Evolutionary conservation across 2,888 invertebrate species (phyloP), one percentile per base, ranked within the genome.

Genomic region (Nebria brevicollis): DNA sequence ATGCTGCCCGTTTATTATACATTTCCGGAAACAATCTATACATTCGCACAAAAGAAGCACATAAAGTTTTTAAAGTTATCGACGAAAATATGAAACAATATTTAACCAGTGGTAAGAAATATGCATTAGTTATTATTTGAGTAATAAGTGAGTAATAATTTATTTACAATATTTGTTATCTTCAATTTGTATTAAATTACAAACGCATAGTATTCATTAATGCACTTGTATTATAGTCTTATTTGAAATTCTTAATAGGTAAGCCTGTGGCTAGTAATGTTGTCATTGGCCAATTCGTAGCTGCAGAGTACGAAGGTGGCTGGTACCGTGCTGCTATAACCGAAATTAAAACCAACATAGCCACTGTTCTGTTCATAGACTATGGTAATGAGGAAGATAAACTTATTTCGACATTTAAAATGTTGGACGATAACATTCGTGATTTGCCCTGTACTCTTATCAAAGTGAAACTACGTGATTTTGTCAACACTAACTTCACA

Each of bases 331-430:
- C 84, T 0, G 82, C 85, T 11, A 84, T 88, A 7, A 82, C 34
- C 42, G 83, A 84, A 1, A 80, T 85, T 15, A 79, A 84, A 13
- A 77, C 77, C 4, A 75, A 77, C 13, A 76, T 72, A 34, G 86
- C 84, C 4, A 83, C 83, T 13, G 82, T 87, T 2, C 84, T 85
- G 42, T 87, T 85, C 77, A 42, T 87, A 8, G 88, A 88, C 83
- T 86, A 86, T 77, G 83, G 84, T 10, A 85, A 85, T 64, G 83
- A 82, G 26, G 85, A 84, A 42, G 75, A 78, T 7, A 83, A 86
- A 25, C 82, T 85, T 1, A 10, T 86, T 3, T 85, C 85, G 65
- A 84, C 85, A 6, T 73, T 87, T 26, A 82, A 84, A 66, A 84
- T 85, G 34, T 84, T 88, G 1, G 85, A 84, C 72, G 84, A 86